phyloP scores from a whole-genome alignment of 2,888 invertebrate species.

The Trichacis sp. region DNA sequence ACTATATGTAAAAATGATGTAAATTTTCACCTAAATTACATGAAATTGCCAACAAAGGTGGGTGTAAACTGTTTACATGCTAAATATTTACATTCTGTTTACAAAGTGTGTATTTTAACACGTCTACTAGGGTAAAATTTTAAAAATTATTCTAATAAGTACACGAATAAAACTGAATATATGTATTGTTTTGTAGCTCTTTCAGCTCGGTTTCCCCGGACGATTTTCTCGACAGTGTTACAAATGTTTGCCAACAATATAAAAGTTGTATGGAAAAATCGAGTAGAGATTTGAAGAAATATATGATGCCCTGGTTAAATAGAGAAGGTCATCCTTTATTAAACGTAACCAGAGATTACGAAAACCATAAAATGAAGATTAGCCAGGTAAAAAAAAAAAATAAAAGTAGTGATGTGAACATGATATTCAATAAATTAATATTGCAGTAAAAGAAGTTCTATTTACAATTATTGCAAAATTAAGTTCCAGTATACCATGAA shows the following conservation, averaged over 20 bases:
- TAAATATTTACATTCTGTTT: too few species aligned
- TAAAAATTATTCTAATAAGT: too few species aligned
- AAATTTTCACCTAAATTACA: too few species aligned
- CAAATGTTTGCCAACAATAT: not conserved
- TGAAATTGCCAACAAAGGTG: too few species aligned
- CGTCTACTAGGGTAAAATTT: too few species aligned
- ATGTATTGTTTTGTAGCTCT: not conserved
- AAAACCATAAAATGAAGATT: conserved; percentile 62
- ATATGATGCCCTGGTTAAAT: conserved; percentile 74
- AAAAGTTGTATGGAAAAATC: not conserved
- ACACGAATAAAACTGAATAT: not conserved
- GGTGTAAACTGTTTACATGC: too few species aligned
- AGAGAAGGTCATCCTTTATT: conserved; percentile 78
- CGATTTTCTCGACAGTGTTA: not conserved
- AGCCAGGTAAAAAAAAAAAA: conserved; percentile 65
- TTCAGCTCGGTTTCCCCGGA: not conserved
- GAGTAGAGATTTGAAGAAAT: not conserved
- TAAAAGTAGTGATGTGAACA: too few species aligned
- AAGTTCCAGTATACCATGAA: too few species aligned
- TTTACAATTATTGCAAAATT: conserved; percentile 12
- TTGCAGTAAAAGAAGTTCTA: too few species aligned
- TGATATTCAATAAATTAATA: too few species aligned
- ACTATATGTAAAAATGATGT: too few species aligned
- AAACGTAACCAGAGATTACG: conserved; percentile 70
- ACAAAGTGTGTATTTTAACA: too few species aligned